Conservation (phyloP, 37 sponge, comb jelly and placozoan species). For the Hexactinellida sp. region DNA sequence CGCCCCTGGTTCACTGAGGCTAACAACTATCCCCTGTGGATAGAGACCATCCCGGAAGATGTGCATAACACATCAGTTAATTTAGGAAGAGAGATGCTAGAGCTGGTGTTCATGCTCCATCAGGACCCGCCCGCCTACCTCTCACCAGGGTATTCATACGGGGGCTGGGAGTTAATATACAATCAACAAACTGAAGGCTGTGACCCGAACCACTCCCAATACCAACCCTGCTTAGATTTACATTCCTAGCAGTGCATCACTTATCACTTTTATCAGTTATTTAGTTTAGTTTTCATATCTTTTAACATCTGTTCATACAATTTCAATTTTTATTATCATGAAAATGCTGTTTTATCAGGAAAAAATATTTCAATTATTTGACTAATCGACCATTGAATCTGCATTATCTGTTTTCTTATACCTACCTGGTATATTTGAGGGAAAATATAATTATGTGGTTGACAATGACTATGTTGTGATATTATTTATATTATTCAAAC, state of each 20-base stretch:
- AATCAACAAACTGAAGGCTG: background rate
- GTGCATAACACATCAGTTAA: background rate
- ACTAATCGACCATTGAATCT: no score
- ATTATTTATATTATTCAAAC: no score
- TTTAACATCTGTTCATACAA: no score
- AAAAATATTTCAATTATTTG: no score
- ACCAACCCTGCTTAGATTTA: background rate
- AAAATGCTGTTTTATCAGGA: no score
- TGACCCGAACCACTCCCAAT: background rate
- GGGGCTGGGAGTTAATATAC: background rate
- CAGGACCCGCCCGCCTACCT: background rate
- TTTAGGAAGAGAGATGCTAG: background rate
- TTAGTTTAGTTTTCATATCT: no score
- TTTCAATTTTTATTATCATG: no score
- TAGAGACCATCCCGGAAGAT: conserved; percentile 26
- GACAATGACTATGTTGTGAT: no score
- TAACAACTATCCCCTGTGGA: conserved; percentile 83
- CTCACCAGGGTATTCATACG: background rate
- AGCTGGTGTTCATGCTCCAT: conserved; percentile 7
- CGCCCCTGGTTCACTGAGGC: conserved; percentile 64
- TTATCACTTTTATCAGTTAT: background rate
- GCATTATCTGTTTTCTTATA: no score
- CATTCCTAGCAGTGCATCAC: background rate
- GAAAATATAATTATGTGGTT: no score
- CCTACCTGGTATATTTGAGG: no score